These are phyloP conservation scores for Lagopus muta DNA, from an alignment of 2,113 vertebrate genomes.

Conservation along the genomic window DNA sequence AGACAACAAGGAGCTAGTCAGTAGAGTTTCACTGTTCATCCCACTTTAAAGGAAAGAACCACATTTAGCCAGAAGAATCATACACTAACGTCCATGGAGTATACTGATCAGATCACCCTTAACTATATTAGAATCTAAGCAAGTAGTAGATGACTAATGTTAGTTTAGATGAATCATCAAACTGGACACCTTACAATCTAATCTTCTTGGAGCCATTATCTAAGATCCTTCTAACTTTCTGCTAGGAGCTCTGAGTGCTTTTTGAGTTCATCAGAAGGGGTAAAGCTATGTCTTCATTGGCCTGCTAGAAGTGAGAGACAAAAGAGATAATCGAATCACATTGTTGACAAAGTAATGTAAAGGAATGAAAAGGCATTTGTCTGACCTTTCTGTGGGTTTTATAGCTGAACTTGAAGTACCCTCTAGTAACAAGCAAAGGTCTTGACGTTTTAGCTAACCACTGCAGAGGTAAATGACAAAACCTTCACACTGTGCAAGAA, in stretches of 20 bases:
- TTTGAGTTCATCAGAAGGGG: background rate
- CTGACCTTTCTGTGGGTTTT: background rate
- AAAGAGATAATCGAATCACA: background rate
- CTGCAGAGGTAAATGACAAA: background rate
- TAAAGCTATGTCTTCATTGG: background rate
- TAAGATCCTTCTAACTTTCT: background rate
- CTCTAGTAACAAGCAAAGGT: background rate
- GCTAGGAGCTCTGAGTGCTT: background rate
- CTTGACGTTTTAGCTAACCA: background rate
- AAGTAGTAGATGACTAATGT: background rate
- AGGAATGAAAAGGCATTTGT: background rate
- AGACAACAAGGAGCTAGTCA: background rate
- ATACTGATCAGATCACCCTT: background rate
- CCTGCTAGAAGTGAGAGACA: background rate
- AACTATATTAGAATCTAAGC: background rate
- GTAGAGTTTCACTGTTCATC: background rate
- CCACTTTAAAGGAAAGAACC: background rate
- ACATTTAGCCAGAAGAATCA: conserved; percentile 25
- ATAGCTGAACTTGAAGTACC: background rate
- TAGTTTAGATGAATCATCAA: conserved; percentile 22
- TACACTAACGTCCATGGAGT: background rate
- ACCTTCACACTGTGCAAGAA: background rate
- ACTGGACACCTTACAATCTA: background rate
- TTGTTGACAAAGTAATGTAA: background rate
- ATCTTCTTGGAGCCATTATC: background rate